Evolutionary conservation across 2,888 invertebrate genomes (phyloP), one percentile per base, ranked within the genome.

Genomic region (Drosophila yooni): DNA sequence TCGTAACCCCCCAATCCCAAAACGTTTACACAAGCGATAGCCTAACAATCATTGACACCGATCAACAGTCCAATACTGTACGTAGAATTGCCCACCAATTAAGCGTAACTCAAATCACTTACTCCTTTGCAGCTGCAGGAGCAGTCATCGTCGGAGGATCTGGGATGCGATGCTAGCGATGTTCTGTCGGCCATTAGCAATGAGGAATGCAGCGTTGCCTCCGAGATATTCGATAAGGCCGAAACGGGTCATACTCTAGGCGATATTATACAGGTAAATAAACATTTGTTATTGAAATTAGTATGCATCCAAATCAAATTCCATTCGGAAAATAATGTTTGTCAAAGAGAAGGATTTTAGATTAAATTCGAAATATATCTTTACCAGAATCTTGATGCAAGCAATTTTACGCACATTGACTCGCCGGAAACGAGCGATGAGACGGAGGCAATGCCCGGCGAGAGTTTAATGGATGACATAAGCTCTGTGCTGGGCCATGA

Each of bases 361-460:
- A 25, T 46, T 7, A 25, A 46, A 46, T 46, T 15, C 25, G 15
- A 46, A 25, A n/a, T n/a, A 8, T n/a, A 6, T 2, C 4, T 11
- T 43, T 38, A 18, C 6, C 93, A 89, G 95, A 95, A 78, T 61
- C 79, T 93, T 11, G 92, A 92, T 70, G 89, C 92, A 0, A 91
- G 89, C 62, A 94, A 94, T 61, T 96, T 97, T 59, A 95, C 95
- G 15, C 97, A 97, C 89, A 97, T 97, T 62, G 97, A 97, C 91
- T 97, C 97, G 0, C 97, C 97, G 0, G 97, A 97, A 93, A 94
- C 95, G 15, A 97, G 96, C 8, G 97, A 97, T 75, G 95, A 95
- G 13, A 95, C 95, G 5, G 96, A 96, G 89, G 95, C 95, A 8
- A 94, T 96, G 80, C 96, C 96, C 70, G 96, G 96, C 8, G 97